phyloP scores from a whole-genome alignment of 1,140 invertebrate species.

The Hyles vespertilio region DNA sequence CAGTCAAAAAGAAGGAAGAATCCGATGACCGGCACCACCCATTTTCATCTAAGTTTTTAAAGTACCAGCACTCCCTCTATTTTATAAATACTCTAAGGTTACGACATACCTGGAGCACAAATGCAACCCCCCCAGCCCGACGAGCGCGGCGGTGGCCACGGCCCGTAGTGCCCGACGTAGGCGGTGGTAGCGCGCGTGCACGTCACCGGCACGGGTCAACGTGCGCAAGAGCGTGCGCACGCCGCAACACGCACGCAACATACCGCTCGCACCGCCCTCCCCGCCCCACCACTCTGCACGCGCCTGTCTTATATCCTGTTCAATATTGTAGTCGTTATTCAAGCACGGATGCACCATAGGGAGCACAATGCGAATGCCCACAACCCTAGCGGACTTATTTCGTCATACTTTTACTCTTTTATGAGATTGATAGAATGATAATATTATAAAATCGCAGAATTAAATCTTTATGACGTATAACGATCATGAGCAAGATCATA shows the following conservation, averaged over 20 bases:
- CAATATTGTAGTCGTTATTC: background rate
- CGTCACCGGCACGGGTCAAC: constrained; percentile 21
- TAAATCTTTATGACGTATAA: no score
- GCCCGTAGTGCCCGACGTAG: constrained; percentile 24
- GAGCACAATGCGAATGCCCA: no score
- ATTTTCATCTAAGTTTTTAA: no score
- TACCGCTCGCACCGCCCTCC: constrained; percentile 28
- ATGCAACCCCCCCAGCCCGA: constrained; percentile 35
- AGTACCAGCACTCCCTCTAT: background rate
- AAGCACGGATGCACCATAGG: no score
- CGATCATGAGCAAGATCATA: no score
- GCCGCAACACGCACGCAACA: constrained; percentile 40
- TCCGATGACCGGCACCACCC: no score
- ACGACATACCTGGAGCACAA: constrained; percentile 31
- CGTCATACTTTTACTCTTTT: no score
- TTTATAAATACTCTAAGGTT: background rate
- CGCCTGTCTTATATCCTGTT: constrained; percentile 37
- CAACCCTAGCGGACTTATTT: no score
- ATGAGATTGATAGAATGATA: no score
- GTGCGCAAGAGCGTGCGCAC: constrained; percentile 33
- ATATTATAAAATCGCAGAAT: no score
- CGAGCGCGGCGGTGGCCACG: constrained; percentile 23
- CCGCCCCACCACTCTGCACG: constrained; percentile 36
- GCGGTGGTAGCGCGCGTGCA: constrained; percentile 32
- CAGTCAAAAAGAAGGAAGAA: no score